Percentiles rank a stretch among this genome's conserved stretches.
Conservation (phyloP, 2,888 invertebrate genomes). For the Rhamnusium bicolor region DNA sequence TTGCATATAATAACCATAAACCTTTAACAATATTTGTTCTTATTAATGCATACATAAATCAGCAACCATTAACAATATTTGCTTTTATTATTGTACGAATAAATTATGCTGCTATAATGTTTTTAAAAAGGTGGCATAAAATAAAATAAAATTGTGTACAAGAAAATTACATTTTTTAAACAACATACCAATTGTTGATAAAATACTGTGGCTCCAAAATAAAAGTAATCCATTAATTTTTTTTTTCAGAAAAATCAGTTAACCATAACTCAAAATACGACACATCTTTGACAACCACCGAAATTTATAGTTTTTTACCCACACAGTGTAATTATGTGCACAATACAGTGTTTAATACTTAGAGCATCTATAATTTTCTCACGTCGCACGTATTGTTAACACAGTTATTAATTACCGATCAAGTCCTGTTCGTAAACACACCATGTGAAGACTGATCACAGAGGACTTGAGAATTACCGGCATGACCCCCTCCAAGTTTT, state of each 20-base stretch:
- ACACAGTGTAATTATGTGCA: background rate
- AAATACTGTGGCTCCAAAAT: background rate
- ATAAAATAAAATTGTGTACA: no score
- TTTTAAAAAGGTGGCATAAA: no score
- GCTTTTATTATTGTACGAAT: no score
- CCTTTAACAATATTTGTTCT: background rate
- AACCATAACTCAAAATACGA: conserved; percentile 9
- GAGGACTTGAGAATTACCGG: conserved; percentile 57
- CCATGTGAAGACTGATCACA: conserved; percentile 58
- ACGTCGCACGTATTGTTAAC: conserved; percentile 35
- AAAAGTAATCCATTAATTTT: conserved; percentile 3
- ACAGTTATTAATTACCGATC: conserved; percentile 49
- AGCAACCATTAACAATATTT: no score
- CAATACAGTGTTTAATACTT: background rate
- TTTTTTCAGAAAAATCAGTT: background rate
- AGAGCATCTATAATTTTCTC: background rate
- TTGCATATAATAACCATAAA: background rate
- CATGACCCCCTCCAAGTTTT: conserved; percentile 57
- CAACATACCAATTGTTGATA: conserved; percentile 6
- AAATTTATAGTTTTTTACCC: background rate
- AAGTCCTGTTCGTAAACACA: conserved; percentile 57
- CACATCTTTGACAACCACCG: background rate
- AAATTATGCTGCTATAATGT: no score
- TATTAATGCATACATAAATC: background rate
- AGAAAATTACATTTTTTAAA: no score